Evolutionary conservation across 1,140 invertebrate species (phyloP).

Genomic region (Drosophila subobscura): DNA sequence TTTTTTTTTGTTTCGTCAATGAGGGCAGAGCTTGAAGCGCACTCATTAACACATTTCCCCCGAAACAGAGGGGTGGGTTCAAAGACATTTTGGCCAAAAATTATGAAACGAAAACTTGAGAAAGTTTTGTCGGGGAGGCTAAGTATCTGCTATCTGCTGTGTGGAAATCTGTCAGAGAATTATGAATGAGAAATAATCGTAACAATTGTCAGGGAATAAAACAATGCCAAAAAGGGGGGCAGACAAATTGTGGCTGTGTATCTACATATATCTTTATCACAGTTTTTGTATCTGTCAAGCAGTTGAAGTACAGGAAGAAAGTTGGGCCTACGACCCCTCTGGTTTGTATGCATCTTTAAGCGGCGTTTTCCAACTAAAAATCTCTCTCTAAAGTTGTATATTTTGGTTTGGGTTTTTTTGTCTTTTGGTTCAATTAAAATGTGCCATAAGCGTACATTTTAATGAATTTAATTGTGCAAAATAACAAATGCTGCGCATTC

Average conservation of each 20-base stretch:
- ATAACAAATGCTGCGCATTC: constrained; percentile 44
- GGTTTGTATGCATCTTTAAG: constrained; percentile 34
- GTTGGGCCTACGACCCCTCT: not conserved
- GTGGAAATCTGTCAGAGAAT: constrained; percentile 72
- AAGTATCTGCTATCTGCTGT: constrained; percentile 15
- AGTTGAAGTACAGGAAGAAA: too few relatives aligned
- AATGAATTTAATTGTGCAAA: constrained; percentile 70
- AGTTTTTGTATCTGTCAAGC: too few relatives aligned
- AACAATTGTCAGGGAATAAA: constrained; percentile 29
- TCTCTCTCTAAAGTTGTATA: constrained; percentile 22
- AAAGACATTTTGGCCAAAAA: constrained; percentile 60
- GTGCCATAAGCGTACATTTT: constrained; percentile 75
- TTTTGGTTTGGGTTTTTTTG: constrained; percentile 39
- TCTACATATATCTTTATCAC: constrained; percentile 1
- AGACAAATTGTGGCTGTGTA: constrained; percentile 30
- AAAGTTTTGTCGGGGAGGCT: constrained; percentile 46
- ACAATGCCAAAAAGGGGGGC: constrained; percentile 38
- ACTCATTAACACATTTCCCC: constrained; percentile 66
- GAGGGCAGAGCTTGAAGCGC: constrained; percentile 43
- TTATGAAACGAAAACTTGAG: constrained; percentile 51
- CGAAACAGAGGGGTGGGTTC: constrained; percentile 44
- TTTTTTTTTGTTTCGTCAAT: constrained; percentile 3
- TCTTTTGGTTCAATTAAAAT: constrained; percentile 62
- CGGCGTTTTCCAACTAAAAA: constrained; percentile 20
- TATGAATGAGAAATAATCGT: constrained; percentile 49